These are phyloP conservation scores for Rotaria magnacalcarata DNA, from an alignment of 2,888 invertebrate species.

Conservation along the genomic window DNA sequence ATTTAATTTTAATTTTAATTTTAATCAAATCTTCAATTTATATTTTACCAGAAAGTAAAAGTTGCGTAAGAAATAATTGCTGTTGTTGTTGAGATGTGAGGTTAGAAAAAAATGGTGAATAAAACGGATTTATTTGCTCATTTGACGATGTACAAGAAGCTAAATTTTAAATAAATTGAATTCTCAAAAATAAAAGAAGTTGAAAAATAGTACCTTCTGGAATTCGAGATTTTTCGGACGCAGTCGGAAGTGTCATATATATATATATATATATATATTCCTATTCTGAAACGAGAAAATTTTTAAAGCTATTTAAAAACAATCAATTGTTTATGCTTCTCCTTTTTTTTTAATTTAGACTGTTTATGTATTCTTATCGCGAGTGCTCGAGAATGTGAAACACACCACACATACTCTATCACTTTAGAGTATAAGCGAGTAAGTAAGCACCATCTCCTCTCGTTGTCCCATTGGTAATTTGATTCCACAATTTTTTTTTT, in stretches of 20 bases:
- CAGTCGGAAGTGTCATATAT: slow-evolving; percentile 8
- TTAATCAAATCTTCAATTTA: neutral
- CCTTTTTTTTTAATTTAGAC: slow-evolving; percentile 9
- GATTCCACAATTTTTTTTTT: slow-evolving; percentile 31
- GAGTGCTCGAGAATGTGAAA: slow-evolving; percentile 22
- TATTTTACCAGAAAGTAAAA: neutral
- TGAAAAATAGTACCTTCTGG: neutral
- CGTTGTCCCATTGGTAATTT: slow-evolving; percentile 29
- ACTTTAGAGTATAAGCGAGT: slow-evolving; percentile 22
- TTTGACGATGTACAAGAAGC: neutral
- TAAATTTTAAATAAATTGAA: neutral
- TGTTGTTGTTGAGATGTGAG: slow-evolving; percentile 23
- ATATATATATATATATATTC: neutral
- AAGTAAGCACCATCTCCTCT: slow-evolving; percentile 29
- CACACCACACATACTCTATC: slow-evolving; percentile 26
- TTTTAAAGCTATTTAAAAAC: neutral
- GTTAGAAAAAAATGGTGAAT: neutral
- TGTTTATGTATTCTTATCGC: slow-evolving; percentile 31
- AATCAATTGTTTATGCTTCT: slow-evolving; percentile 1
- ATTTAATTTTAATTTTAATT: neutral
- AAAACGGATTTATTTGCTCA: neutral
- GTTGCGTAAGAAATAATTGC: neutral
- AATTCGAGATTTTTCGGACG: neutral
- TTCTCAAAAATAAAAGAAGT: neutral
- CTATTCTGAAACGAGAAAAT: neutral